phyloP scores from a whole-genome alignment of 2,113 vertebrate species.

The Grus americana region DNA sequence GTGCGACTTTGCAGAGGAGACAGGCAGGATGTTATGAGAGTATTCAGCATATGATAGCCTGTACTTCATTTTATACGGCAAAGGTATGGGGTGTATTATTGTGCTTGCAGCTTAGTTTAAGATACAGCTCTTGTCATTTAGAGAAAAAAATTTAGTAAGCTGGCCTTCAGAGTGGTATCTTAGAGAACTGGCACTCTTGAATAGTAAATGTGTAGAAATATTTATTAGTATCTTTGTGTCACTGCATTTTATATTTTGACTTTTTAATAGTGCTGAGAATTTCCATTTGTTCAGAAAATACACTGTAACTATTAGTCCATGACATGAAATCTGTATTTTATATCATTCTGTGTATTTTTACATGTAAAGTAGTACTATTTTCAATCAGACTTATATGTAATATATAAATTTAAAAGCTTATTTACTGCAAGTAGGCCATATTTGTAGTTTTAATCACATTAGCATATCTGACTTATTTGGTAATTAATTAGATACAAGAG shows the following conservation, averaged over 20 bases:
- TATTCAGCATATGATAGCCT: constrained; percentile 90
- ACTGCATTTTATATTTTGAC: not conserved
- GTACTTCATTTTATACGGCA: constrained; percentile 84
- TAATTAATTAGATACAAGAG: not conserved
- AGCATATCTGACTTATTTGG: not conserved
- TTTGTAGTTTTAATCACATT: not conserved
- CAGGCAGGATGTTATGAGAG: constrained; percentile 73
- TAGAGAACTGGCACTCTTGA: not conserved
- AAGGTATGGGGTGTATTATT: constrained; percentile 79
- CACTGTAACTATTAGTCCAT: not conserved
- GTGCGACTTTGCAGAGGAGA: constrained; percentile 72
- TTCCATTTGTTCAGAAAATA: not conserved
- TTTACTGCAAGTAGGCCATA: not conserved
- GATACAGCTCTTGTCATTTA: not conserved
- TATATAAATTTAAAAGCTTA: not conserved
- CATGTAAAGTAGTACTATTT: not conserved
- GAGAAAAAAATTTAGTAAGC: not conserved
- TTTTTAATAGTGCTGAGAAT: not conserved
- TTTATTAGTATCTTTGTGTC: not conserved
- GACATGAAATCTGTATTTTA: not conserved
- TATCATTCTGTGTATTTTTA: not conserved
- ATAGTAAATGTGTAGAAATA: not conserved
- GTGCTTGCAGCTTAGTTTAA: not conserved
- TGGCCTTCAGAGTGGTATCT: not conserved
- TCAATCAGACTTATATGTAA: not conserved